Percentiles rank a stretch among this genome's conserved stretches.
These are phyloP conservation scores for Panulirus ornatus DNA, from an alignment of 1,140 invertebrate species.

Conservation along the genomic window DNA sequence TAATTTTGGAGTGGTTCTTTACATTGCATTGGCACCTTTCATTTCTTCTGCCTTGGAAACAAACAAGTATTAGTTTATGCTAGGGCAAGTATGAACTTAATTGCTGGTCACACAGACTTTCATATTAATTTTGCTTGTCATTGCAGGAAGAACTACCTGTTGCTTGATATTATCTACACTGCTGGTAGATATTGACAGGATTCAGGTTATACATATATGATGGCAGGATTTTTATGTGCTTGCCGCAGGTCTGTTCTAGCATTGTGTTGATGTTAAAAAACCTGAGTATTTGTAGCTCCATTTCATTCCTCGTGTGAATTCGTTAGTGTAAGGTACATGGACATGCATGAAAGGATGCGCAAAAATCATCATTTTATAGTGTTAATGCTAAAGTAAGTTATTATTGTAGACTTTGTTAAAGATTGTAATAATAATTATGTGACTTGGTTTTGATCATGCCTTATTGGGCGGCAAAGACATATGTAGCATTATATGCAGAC, in stretches of 20 bases:
- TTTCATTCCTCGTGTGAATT: slow-evolving; percentile 60
- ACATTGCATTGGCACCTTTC: background rate
- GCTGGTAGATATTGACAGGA: slow-evolving; percentile 19
- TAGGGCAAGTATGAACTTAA: slow-evolving; percentile 1
- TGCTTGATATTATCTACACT: slow-evolving; percentile 18
- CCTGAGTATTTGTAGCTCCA: slow-evolving; percentile 39
- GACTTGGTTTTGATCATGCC: slow-evolving; percentile 18
- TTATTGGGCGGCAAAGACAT: slow-evolving; percentile 44
- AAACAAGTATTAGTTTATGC: background rate
- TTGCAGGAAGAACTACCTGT: slow-evolving; percentile 17
- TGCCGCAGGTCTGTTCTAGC: slow-evolving; percentile 29
- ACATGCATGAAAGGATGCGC: slow-evolving; percentile 35
- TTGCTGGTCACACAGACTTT: slow-evolving; percentile 6
- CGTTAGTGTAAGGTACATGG: slow-evolving; percentile 33
- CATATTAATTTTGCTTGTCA: slow-evolving; percentile 36
- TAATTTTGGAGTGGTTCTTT: background rate
- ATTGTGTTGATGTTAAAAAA: slow-evolving; percentile 54
- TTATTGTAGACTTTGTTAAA: slow-evolving; percentile 35
- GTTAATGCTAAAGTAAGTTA: slow-evolving; percentile 46
- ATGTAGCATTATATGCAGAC: slow-evolving; percentile 23
- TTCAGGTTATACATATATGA: slow-evolving; percentile 17
- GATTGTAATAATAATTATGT: slow-evolving; percentile 28
- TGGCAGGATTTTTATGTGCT: slow-evolving; percentile 9
- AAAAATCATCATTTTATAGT: slow-evolving; percentile 52
- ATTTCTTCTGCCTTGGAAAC: background rate